phyloP scores from a whole-genome alignment of 2,113 vertebrate species.

The Phylloscopus trochiloides region DNA sequence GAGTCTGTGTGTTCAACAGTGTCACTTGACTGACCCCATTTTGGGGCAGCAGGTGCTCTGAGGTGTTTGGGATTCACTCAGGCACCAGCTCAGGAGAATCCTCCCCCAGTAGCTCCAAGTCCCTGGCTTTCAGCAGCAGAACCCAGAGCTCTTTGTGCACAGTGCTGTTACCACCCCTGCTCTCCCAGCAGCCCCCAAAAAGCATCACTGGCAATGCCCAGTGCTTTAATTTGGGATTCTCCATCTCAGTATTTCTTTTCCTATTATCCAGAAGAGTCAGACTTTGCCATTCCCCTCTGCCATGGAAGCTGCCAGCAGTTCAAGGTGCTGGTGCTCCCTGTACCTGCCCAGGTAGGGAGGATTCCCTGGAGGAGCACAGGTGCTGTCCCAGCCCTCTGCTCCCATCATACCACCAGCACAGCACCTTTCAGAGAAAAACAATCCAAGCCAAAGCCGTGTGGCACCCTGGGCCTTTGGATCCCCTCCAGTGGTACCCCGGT shows the following conservation, averaged over 20 bases:
- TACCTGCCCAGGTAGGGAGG: background rate
- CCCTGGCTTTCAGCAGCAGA: background rate
- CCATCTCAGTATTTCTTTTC: background rate
- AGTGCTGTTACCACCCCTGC: no score
- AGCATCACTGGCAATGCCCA: background rate
- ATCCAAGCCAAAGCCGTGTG: background rate
- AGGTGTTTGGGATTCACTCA: background rate
- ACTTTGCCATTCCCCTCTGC: background rate
- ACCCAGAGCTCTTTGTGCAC: background rate
- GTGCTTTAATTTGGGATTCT: background rate
- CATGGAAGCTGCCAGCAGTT: background rate
- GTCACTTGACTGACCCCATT: background rate
- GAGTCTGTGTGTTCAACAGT: no score
- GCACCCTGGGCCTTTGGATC: background rate
- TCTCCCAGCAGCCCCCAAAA: accelerated
- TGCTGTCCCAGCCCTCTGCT: background rate
- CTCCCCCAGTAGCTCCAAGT: background rate
- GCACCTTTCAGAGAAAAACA: background rate
- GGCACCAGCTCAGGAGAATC: background rate
- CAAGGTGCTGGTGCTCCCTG: background rate
- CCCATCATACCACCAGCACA: background rate
- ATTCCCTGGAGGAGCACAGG: background rate
- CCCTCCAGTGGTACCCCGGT: background rate
- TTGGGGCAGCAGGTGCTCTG: background rate
- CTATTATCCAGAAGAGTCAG: background rate